These are phyloP conservation scores for Apodemus agrarius DNA, from an alignment of 2,797 vertebrate genomes.

Conservation along the genomic window DNA sequence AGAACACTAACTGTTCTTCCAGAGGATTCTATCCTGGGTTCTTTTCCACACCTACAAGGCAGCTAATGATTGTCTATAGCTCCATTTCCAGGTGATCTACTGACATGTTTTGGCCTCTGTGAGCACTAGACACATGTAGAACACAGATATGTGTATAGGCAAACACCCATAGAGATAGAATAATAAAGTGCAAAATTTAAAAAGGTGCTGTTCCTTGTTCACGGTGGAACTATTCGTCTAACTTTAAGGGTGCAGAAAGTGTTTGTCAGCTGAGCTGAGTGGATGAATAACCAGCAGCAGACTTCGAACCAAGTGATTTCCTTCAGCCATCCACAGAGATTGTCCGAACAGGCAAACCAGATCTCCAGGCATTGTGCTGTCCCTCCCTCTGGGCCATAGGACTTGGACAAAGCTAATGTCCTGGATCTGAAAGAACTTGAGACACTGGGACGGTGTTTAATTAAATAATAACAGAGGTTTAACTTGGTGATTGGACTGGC, in stretches of 20 bases:
- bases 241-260: background rate
- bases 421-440: background rate
- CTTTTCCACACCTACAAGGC: background rate
- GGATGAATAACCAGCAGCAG: background rate
- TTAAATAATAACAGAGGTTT: background rate
- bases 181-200: background rate
- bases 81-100: background rate
- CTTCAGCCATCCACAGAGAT: background rate
- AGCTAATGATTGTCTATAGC: background rate
- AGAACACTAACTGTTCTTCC: background rate
- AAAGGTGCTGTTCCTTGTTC: background rate
- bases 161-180: background rate
- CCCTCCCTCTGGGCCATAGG: background rate
- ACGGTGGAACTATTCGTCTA: background rate
- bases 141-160: background rate
- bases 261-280: background rate
- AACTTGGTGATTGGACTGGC: background rate
- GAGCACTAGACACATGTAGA: too few relatives aligned
- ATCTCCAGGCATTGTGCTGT: background rate
- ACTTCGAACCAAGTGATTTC: background rate
- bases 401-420: background rate
- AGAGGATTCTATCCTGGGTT: background rate
- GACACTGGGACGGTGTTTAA: background rate
- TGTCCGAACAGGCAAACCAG: background rate
- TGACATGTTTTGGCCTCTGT: background rate